Evolutionary conservation across 2,113 vertebrate genomes (phyloP).

Genomic region (human): GRCh38 chr6:169743001-169743500

Average conservation of each 20-base stretch:
- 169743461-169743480: neutral
- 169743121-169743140: conserved; percentile 84
- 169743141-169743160: conserved; percentile 81
- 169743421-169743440: neutral
- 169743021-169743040: fast-evolving
- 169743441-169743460: neutral
- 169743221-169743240: conserved; percentile 80
- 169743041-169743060: neutral
- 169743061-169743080: conserved; percentile 72
- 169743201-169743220: conserved; percentile 75
- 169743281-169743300: conserved; percentile 38
- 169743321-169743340: neutral
- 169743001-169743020: too few relatives aligned
- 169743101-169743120: conserved; percentile 84
- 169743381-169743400: neutral
- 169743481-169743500: neutral
- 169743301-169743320: conserved; percentile 20
- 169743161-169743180: conserved; percentile 82
- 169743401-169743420: conserved; percentile 22
- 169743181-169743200: conserved; percentile 76
- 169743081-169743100: conserved; percentile 84
- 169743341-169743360: neutral
- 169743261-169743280: conserved; percentile 43
- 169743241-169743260: conserved; percentile 71
- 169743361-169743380: neutral